Percentiles rank a stretch among this genome's conserved stretches.
Evolutionary conservation across 2,888 invertebrate species (phyloP).

Genomic region (Monopis laevigella): DNA sequence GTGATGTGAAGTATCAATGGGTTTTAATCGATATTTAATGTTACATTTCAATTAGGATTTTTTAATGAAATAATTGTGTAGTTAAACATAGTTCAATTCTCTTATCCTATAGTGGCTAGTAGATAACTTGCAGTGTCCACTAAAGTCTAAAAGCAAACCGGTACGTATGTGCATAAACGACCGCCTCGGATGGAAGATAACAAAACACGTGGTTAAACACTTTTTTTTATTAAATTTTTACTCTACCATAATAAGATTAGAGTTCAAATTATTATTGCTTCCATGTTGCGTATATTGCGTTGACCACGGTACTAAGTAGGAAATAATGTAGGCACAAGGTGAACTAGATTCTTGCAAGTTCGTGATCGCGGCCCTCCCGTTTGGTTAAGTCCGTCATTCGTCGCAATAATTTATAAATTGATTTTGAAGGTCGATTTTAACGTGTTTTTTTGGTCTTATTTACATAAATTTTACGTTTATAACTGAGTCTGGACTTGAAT

Average conservation of each 20-base stretch:
- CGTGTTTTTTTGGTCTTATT: too few species aligned
- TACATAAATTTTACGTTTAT: too few species aligned
- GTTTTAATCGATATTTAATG: too few species aligned
- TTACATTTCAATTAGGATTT: too few species aligned
- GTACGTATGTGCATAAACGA: slow-evolving; percentile 11
- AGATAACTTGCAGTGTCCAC: too few species aligned
- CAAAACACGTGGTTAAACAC: too few species aligned
- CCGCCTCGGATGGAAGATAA: slow-evolving; percentile 2
- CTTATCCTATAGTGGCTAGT: too few species aligned
- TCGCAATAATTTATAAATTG: slow-evolving; percentile 10
- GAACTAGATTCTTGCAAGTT: slow-evolving; percentile 45
- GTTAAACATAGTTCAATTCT: too few species aligned
- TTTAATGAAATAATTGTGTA: too few species aligned
- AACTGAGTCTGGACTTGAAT: too few species aligned
- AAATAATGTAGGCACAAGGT: slow-evolving; percentile 54
- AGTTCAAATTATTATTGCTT: slow-evolving; percentile 2
- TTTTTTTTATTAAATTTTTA: not conserved
- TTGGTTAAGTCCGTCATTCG: slow-evolving; percentile 25
- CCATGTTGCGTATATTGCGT: slow-evolving; percentile 1
- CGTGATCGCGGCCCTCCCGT: slow-evolving; percentile 25
- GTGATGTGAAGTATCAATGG: too few species aligned
- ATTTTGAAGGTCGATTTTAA: slow-evolving; percentile 6
- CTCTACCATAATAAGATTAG: not conserved
- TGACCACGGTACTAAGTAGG: slow-evolving; percentile 32
- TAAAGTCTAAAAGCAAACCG: slow-evolving; percentile 9